Evolutionary conservation across 2,888 invertebrate genomes (phyloP), one percentile per base, ranked within the genome.

Genomic region (Pterostichus niger): DNA sequence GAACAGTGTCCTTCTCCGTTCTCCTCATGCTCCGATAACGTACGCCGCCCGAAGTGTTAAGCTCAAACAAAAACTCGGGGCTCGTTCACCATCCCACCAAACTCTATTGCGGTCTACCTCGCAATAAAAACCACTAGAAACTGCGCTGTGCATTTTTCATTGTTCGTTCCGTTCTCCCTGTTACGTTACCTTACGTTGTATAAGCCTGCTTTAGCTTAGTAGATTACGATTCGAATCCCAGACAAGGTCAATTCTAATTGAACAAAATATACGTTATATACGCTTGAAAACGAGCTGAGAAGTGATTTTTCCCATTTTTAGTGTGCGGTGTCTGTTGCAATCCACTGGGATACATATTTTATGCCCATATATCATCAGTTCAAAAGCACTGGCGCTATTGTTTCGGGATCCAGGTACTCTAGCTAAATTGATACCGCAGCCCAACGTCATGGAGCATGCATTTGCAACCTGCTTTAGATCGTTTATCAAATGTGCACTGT

Each of bases 211-310:
- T 24, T 3, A 24, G 24, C 24, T 24, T 24, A 24, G 24, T 2
- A 24, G 24, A 24, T 24, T 24, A 24, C 24, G 24, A 24, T 24
- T 24, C 24, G 24, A 24, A 24, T 24, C 24, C 24, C 24, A 24
- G 68, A 68, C 71, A 71, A 80, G 35, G 52, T 71, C 1, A 80
- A 71, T 80, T 71, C 80, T 71, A 80, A 80, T 80, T 80, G 52
- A 54, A 80, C 80, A 15, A 80, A 80, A 68, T 80, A 71, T 40
- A 71, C 77, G 15, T 56, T 56, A 77, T 17, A 77, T 35, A 15
- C 54, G 35, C n/a, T 1, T 24, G 24, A 24, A 24, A 24, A 24
- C 24, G 24, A 24, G 2, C 24, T 24, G 73, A 49, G 24, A 24
- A 24, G 24, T 24, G n/a, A 73, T 33, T 31, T 61, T 61, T 7